Evolutionary conservation across 2,797 vertebrate genomes (phyloP), one percentile per base, ranked within the genome.

Genomic region (Luscinia luscinia): DNA sequence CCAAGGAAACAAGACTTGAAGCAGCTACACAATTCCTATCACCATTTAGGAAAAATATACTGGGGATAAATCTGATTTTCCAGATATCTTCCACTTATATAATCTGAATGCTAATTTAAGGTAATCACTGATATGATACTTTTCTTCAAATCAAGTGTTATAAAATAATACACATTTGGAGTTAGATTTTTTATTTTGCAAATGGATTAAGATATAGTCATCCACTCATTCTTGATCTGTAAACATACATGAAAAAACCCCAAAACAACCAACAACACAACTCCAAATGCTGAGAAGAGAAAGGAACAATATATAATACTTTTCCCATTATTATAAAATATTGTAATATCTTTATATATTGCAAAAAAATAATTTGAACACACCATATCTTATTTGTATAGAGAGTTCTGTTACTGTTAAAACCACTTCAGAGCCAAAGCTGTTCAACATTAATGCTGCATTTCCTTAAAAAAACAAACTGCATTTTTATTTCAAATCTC

Each of bases 401-500:
- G 15, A 82, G 20, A 75, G 18, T 69, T 87, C 16, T 66, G 6
- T 43, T 3, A 2, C 49, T 72, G 22, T 78, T 86, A 75, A 76
- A 85, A 90, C 91, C 15, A 46, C 51, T 82, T 84, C 26, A 81
- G n/a, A 86, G 58, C 45, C 38, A 68, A 68, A 73, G 13, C 28
- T 6, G 15, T 67, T 61, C 49, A 90, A 68, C 9, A 62, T 22
- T 73, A 78, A 82, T 6, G 5, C 40, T 69, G 32, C 11, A 58
- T 78, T 90, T 88, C 8, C 48, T 84, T 12, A 8, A 75, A 88
- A 73, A 45, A 62, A 58, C 9, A 38, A 69, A 24, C 13, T 12
- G 8, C 30, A 55, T 66, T 93, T 93, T 78, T 61, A 73, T 93
- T 94, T 64, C 40, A 89, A 90, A 93, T 59, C 69, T 38, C 82